Base-by-base conservation (phyloP, 92 coral and sea anemone species). In the Ricordea florida region DNA sequence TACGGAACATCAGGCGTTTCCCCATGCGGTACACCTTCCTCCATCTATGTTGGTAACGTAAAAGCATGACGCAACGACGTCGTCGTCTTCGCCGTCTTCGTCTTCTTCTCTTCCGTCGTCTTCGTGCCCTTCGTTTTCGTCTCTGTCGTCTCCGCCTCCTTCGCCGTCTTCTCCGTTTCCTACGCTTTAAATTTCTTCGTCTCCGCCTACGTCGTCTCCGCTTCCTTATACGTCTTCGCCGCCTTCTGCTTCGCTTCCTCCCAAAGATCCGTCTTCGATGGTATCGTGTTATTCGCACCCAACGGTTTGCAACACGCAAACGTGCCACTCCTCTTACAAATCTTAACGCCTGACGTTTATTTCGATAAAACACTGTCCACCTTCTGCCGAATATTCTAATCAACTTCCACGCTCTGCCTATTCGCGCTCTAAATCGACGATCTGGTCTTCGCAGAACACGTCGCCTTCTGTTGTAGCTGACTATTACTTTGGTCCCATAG, bases 91-190 rank as follows among this genome's bases (percentile, higher is more conserved):
- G 17, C 45, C 65, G 27, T 46, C 67, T 37, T 63, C 72, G 31
- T 44, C 49, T 29, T 49, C 75, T 20, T 55, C 76, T 43, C 43
- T 66, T 44, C 28, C 79, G 70, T 14, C 67, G 29, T 41, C 58
- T 66, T 55, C 70, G 29, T 0, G 48, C 24, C 26, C 76, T 10
- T 10, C 62, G 60, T 49, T 14, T 37, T 37, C 75, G 61, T 23
- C 59, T 46, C n/a, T 62, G 42, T 20, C 59, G 24, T 16, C 79
- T 43, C 13, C 80, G 44, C 16, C 66, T 25, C 45, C 67, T 23
- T 1, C 49, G 26, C 22, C 50, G 45, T 10, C 67, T 35, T 21
- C 68, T 11, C 11, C 45, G 48, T 37, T 47, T 21, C 7, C 28
- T 66, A 8, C 44, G 8, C 28, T 24, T 58, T 23, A 6, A 42